A percentile compares a stretch with the other conserved stretches of the same genome.
These are phyloP conservation scores for Hippolais icterina DNA, from an alignment of 2,113 vertebrate species.

Conservation along the genomic window DNA sequence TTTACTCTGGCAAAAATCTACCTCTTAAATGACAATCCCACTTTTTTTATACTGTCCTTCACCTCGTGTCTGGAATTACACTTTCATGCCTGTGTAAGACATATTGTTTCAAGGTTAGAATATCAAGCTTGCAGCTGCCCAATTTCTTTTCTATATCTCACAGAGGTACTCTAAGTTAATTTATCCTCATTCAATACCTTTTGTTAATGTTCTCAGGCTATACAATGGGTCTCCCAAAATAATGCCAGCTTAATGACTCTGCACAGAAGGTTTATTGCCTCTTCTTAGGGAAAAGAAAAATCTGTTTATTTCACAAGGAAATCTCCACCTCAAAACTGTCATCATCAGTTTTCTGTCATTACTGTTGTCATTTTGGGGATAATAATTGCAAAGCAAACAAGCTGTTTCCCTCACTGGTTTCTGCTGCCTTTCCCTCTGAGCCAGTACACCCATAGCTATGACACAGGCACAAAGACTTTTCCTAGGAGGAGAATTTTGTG, in stretches of 20 bases:
- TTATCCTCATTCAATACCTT: background rate
- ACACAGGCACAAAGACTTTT: background rate
- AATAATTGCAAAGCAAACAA: background rate
- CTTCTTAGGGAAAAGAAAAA: background rate
- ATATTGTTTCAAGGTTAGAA: background rate
- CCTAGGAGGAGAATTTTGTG: background rate
- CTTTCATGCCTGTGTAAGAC: background rate
- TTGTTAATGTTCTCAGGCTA: background rate
- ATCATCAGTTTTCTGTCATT: background rate
- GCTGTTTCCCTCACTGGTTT: background rate
- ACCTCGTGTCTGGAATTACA: background rate
- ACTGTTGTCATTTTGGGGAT: background rate
- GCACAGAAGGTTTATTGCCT: background rate
- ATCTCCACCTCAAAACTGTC: background rate
- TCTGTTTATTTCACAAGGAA: background rate
- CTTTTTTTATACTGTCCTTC: background rate
- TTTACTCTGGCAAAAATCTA: background rate
- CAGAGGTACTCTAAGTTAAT: slow-evolving; percentile 6
- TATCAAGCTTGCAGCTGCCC: background rate
- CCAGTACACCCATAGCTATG: background rate
- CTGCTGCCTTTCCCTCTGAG: background rate
- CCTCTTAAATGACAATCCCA: background rate
- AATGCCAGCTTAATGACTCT: background rate
- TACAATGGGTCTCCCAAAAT: background rate
- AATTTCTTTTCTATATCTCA: background rate